A percentile compares a stretch with the other conserved stretches of the same genome.
These are phyloP conservation scores for Patagioenas fasciata DNA, from an alignment of 2,113 vertebrate genomes.

Conservation along the genomic window DNA sequence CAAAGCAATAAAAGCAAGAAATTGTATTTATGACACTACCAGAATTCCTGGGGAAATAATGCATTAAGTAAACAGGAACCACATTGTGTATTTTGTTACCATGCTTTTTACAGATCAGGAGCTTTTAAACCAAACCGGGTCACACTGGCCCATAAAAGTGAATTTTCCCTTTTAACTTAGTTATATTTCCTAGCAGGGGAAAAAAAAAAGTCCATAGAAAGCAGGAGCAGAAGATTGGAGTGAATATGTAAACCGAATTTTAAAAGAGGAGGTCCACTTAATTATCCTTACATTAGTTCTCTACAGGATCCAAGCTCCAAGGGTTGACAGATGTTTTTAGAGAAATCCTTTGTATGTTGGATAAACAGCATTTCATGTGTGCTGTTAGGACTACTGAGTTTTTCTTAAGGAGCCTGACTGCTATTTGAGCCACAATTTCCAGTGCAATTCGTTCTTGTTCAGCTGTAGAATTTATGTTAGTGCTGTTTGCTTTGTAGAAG, in stretches of 20 bases:
- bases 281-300: background rate
- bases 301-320: background rate
- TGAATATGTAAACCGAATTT: background rate
- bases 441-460: background rate
- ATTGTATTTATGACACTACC: background rate
- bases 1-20: constrained; percentile 16
- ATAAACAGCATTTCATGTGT: background rate
- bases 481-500: background rate
- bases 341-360: background rate
- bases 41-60: background rate
- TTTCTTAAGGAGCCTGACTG: background rate
- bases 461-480: background rate
- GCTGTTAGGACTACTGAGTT: background rate
- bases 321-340: background rate
- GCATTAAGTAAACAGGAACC: constrained; percentile 11
- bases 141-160: background rate
- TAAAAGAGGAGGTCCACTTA: background rate
- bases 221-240: background rate
- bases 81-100: background rate
- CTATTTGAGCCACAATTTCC: background rate
- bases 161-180: background rate
- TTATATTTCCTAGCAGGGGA: background rate
- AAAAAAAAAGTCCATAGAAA: background rate
- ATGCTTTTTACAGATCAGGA: background rate
- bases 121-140: background rate